These are phyloP conservation scores for Hedychridium roseum DNA, from an alignment of 2,888 invertebrate genomes.

Conservation along the genomic window DNA sequence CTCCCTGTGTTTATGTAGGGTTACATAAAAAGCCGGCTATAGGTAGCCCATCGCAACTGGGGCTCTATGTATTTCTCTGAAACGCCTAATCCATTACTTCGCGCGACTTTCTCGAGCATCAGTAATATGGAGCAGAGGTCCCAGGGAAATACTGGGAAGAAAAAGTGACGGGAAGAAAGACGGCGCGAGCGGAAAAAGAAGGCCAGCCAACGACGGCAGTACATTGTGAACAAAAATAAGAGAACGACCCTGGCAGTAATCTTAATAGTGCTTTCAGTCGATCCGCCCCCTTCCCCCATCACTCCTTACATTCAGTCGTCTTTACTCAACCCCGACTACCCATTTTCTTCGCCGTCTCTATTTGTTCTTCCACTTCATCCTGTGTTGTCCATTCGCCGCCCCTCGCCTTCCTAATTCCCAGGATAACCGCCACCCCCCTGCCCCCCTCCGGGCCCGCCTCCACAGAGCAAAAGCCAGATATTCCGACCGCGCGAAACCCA, in stretches of 20 bases:
- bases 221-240: conserved; percentile 16
- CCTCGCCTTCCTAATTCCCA: neutral
- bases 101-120: too few relatives aligned
- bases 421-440: neutral
- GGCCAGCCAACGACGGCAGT: neutral
- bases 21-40: too few relatives aligned
- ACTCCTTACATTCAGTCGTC: conserved; percentile 5
- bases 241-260: conserved; percentile 24
- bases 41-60: too few relatives aligned
- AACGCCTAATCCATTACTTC: too few relatives aligned
- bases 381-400: neutral
- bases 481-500: too few relatives aligned
- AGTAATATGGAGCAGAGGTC: too few relatives aligned
- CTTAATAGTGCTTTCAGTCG: conserved; percentile 40
- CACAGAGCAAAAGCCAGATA: neutral
- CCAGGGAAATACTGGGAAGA: too few relatives aligned
- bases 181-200: neutral
- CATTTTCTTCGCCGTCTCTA: conserved; percentile 13
- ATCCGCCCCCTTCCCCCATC: conserved; percentile 12
- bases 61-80: too few relatives aligned
- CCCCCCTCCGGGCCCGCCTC: neutral
- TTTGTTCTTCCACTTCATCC: conserved; percentile 18
- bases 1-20: too few relatives aligned
- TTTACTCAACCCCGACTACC: too few relatives aligned
- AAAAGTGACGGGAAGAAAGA: neutral